Percentiles rank a stretch among this genome's conserved stretches.
Conservation (phyloP, 1,140 invertebrate species). For the Drosophila melanica region DNA sequence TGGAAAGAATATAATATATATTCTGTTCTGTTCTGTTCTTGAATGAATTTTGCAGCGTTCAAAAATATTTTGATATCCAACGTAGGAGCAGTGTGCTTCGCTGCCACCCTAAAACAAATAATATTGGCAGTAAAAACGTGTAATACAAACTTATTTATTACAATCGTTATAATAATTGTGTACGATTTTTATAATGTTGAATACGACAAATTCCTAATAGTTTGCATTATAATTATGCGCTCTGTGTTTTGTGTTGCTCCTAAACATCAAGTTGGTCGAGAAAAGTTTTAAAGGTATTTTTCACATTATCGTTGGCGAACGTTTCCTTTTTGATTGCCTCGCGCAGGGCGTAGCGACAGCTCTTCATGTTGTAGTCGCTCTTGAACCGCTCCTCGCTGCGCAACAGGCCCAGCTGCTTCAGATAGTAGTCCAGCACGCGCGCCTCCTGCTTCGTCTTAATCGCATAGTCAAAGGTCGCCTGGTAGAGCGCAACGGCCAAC, state of each 20-base stretch:
- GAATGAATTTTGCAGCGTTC: no score
- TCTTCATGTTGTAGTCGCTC: conserved; percentile 86
- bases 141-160: conserved; percentile 21
- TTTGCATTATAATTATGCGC: background rate
- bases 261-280: conserved; percentile 84
- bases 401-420: conserved; percentile 89
- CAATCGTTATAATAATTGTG: background rate
- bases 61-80: no score
- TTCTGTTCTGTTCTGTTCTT: no score
- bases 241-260: background rate
- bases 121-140: background rate
- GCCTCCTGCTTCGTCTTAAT: conserved; percentile 84
- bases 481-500: conserved; percentile 85
- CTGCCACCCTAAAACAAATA: background rate
- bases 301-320: conserved; percentile 85
- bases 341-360: conserved; percentile 86
- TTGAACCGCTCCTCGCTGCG: conserved; percentile 87
- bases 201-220: background rate
- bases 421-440: conserved; percentile 87
- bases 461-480: conserved; percentile 86
- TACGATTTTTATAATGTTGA: background rate
- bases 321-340: conserved; percentile 85
- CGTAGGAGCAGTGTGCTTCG: no score
- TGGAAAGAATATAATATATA: no score
- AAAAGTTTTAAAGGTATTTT: conserved; percentile 86